A percentile compares a stretch with the other conserved stretches of the same genome.
Conservation (phyloP, 2,113 vertebrate genomes). For the Odocoileus hemionus region DNA sequence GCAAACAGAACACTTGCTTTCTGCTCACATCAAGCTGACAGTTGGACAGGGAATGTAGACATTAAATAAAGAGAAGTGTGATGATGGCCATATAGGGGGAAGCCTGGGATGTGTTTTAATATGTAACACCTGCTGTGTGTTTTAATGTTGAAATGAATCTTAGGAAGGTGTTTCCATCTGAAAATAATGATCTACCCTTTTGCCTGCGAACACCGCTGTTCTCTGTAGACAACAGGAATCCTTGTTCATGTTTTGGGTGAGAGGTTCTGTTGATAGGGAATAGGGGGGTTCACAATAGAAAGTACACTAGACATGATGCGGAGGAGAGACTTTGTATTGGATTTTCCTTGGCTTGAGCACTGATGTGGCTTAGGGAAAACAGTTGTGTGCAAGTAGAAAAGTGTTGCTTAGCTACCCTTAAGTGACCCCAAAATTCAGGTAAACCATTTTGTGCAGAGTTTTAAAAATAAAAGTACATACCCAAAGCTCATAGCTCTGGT, state of each 20-base stretch:
- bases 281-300: not conserved
- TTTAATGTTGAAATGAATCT: not conserved
- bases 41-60: not conserved
- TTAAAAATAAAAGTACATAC: not conserved
- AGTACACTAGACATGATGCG: not conserved
- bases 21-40: not conserved
- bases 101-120: not conserved
- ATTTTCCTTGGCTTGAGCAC: not conserved
- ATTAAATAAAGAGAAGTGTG: not conserved
- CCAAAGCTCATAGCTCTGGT: not conserved
- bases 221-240: not conserved
- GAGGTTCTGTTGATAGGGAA: not conserved
- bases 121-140: not conserved
- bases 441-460: not conserved
- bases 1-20: not conserved
- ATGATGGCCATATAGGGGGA: not conserved
- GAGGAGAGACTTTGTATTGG: not conserved
- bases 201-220: not conserved
- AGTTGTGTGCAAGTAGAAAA: not conserved
- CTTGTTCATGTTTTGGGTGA: not conserved
- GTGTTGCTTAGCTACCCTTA: not conserved
- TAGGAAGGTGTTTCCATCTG: not conserved
- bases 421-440: not conserved
- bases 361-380: not conserved
- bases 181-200: not conserved